phyloP scores from a whole-genome alignment of 2,113 vertebrate species.

The Daphoenositta chrysoptera region DNA sequence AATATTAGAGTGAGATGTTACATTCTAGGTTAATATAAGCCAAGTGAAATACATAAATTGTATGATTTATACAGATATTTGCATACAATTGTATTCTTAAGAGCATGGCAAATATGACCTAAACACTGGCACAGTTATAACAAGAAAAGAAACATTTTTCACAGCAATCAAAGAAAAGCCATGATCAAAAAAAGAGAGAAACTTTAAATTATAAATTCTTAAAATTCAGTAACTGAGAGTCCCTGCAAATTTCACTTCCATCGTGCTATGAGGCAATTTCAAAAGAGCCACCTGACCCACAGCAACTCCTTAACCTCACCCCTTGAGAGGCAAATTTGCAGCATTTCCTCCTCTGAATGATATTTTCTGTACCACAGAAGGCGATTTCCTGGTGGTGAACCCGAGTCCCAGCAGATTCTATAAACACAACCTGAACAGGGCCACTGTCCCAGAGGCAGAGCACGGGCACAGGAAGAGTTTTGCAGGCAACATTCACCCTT shows the following conservation, averaged over 20 bases:
- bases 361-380: background rate
- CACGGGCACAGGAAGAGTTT: background rate
- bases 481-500: background rate
- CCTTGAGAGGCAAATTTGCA: background rate
- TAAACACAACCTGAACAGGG: fast-evolving
- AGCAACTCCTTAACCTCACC: background rate
- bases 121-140: background rate
- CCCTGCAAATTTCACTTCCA: background rate
- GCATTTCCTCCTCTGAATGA: background rate
- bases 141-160: background rate
- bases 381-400: background rate
- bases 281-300: background rate
- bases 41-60: background rate
- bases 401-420: background rate
- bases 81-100: background rate
- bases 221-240: background rate
- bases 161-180: background rate
- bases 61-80: background rate
- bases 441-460: background rate
- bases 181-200: background rate
- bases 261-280: fast-evolving
- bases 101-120: background rate
- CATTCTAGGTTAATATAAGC: background rate
- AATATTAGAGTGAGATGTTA: background rate
- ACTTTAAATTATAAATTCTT: background rate